These are phyloP conservation scores for Aeoliscus strigatus DNA, from an alignment of 2,797 vertebrate species.

Conservation along the genomic window DNA sequence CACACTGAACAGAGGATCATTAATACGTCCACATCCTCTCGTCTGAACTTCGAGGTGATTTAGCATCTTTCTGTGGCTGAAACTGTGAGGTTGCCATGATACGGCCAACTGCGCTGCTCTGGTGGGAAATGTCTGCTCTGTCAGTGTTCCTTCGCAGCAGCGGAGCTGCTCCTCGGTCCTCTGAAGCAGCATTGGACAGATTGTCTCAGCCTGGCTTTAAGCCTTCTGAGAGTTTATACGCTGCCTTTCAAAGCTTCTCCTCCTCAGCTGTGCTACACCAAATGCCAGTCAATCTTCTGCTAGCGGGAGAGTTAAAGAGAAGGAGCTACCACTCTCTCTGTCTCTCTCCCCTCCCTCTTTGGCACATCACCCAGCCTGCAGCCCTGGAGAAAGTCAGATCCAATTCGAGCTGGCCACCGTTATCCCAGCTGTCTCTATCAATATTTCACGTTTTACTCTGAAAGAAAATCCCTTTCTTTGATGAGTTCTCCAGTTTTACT, in stretches of 20 bases:
- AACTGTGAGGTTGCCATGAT: too few relatives aligned
- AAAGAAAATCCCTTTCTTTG: conserved; percentile 47
- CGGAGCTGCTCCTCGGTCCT: conserved; percentile 16
- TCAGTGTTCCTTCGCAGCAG: conserved; percentile 13
- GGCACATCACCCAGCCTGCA: conserved; percentile 36
- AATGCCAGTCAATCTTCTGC: conserved; percentile 45
- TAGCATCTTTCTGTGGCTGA: too few relatives aligned
- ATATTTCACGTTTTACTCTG: conserved; percentile 50
- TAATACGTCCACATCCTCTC: too few relatives aligned
- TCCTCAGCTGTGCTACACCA: conserved; percentile 25
- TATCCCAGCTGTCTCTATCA: conserved; percentile 59
- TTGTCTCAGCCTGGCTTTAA: conserved; percentile 41
- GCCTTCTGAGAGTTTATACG: conserved; percentile 28
- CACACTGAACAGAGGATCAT: too few relatives aligned
- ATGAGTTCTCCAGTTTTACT: conserved; percentile 35
- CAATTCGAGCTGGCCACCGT: conserved; percentile 40
- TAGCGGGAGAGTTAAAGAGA: conserved; percentile 21
- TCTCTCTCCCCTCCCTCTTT: conserved; percentile 20
- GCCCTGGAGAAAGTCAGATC: conserved; percentile 39
- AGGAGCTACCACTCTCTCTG: conserved; percentile 21
- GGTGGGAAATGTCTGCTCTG: conserved; percentile 18
- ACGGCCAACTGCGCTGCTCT: too few relatives aligned
- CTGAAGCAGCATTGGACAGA: conserved; percentile 37
- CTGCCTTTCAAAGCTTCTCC: conserved; percentile 34
- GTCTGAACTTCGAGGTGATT: too few relatives aligned